Evolutionary conservation across 2,888 invertebrate species (phyloP).

Genomic region (Mesorhabditis spiculigera): DNA sequence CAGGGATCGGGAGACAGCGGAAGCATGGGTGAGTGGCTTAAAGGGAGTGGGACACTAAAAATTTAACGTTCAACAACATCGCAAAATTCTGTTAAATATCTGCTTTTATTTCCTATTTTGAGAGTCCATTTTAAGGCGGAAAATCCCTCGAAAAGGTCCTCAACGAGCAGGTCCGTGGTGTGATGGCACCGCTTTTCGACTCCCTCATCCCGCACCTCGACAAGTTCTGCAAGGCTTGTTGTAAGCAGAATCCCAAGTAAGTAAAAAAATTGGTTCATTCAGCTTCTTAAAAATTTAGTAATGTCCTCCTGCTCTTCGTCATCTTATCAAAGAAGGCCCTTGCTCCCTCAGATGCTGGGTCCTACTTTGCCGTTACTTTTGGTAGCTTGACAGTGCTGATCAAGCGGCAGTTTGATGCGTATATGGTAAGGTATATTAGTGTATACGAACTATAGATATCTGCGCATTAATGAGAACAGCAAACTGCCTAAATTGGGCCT

Average conservation of each 20-base stretch:
- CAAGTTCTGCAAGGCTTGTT: conserved; percentile 79
- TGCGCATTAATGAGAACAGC: too few species aligned
- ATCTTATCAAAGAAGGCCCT: conserved; percentile 76
- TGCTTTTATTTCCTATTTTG: conserved; percentile 6
- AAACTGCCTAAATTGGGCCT: too few species aligned
- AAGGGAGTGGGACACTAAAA: too few species aligned
- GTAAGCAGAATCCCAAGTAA: conserved; percentile 33
- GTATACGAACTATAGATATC: too few species aligned
- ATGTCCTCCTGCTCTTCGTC: conserved; percentile 88
- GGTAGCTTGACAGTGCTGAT: conserved; percentile 81
- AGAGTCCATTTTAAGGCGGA: conserved; percentile 19
- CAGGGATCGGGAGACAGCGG: conserved; percentile 41
- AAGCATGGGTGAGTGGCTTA: conserved; percentile 16
- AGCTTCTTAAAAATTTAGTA: conserved; percentile 66
- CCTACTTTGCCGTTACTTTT: conserved; percentile 78
- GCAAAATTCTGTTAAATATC: too few species aligned
- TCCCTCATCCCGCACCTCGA: conserved; percentile 81
- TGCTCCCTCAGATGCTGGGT: conserved; percentile 77
- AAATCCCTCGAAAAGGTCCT: conserved; percentile 54
- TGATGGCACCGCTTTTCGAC: conserved; percentile 86
- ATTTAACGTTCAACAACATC: too few species aligned
- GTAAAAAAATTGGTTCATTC: background rate
- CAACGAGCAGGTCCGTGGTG: conserved; percentile 63
- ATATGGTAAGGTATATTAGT: conserved; percentile 67
- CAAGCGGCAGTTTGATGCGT: conserved; percentile 84